Evolutionary conservation across 2,888 invertebrate genomes (phyloP), one percentile per base, ranked within the genome.

Genomic region (Leptinotarsa tumamoca): DNA sequence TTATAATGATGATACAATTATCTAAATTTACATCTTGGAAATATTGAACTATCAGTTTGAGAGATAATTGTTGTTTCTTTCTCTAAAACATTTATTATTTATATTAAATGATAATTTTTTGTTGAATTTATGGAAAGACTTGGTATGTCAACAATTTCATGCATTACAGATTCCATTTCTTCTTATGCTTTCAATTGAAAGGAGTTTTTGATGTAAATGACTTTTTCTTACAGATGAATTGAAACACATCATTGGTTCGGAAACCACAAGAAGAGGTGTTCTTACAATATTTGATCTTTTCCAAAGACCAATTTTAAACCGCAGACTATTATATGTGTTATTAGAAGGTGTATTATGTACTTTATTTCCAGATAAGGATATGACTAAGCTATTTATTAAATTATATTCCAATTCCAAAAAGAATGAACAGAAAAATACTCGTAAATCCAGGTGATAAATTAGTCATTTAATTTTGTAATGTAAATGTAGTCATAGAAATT

Each of bases 241-340:
- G 76, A 93, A 95, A 82, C 95, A 95, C 85, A 93, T 98, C 82
- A 94, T 98, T 74, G 98, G 98, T 1, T 94, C 94, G 63, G 96
- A 97, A 85, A 95, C 96, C 3, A 95, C 95, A 4, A 91, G 95
- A 27, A 91, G 94, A 81, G 97, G 97, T 4, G 90, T 96, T 17
- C 89, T 95, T 72, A 93, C 94, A 17, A 93, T 97, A 43, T 97
- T 97, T 87, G 95, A 96, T 85, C 91, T 97, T 83, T 95, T 97
- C 83, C 98, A 98, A 90, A 93, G 94, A 82, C 93, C 94, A 80
- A 92, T 94, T 82, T 92, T 98, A 74, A 98, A 98, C 88, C 92
- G 93, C 85, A 91, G 98, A 83, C 90, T 98, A 71, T 89, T 95
- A 69, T 95, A 95, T 85, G 96, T 97, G 18, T 89, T 97, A 49